Conservation (phyloP, 2,797 vertebrate genomes). For the Acridotheres tristis region DNA sequence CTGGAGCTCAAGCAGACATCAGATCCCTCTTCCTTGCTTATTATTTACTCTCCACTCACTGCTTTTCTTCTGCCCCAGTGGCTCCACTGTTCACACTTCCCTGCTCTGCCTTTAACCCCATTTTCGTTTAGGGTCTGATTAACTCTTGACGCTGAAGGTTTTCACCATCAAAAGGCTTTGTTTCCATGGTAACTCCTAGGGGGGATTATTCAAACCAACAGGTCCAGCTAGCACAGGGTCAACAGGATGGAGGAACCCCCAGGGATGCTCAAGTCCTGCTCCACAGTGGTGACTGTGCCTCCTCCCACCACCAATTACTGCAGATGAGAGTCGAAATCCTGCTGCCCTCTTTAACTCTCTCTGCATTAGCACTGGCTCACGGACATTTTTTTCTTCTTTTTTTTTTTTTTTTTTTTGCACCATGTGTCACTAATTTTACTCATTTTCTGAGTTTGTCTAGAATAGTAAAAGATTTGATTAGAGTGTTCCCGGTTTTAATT, state of each 20-base stretch:
- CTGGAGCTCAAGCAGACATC: background rate
- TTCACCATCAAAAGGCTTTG: conserved; percentile 11
- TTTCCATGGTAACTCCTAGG: conserved; percentile 38
- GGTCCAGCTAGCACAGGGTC: background rate
- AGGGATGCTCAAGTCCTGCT: background rate
- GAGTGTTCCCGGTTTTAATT: conserved; percentile 60
- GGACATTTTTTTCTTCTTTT: fast-evolving
- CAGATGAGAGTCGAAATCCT: background rate
- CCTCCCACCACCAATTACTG: background rate
- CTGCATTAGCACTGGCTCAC: background rate
- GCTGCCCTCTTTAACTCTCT: conserved; percentile 18
- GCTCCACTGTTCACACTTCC: conserved; percentile 3
- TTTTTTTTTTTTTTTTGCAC: background rate
- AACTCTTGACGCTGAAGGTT: conserved; percentile 37
- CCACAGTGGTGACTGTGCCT: background rate
- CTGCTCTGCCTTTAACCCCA: conserved; percentile 18
- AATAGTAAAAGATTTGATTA: conserved; percentile 72
- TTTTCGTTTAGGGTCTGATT: conserved; percentile 51
- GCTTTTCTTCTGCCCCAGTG: conserved; percentile 34
- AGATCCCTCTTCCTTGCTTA: background rate
- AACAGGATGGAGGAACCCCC: conserved; percentile 27
- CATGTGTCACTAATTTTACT: conserved; percentile 69
- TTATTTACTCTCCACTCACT: background rate
- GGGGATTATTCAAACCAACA: background rate
- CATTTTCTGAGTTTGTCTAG: conserved; percentile 67